A percentile compares a stretch with the other conserved stretches of the same genome.
phyloP scores from a whole-genome alignment of 2,113 vertebrate species.

The Recurvirostra avosetta region DNA sequence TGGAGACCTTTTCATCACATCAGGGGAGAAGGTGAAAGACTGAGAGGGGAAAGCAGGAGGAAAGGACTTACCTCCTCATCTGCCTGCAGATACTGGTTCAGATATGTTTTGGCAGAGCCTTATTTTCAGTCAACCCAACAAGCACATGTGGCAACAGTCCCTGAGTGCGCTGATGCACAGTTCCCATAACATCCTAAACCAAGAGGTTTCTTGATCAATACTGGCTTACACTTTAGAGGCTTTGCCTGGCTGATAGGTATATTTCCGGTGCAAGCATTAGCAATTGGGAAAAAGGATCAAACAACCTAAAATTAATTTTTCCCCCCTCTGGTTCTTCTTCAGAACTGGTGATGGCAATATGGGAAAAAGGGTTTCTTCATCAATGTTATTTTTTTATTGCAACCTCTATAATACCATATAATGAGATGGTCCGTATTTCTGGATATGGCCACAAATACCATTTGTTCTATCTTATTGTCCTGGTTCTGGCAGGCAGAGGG shows the following conservation, averaged over 20 bases:
- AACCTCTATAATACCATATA: not conserved
- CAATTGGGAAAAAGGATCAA: not conserved
- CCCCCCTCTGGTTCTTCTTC: not conserved
- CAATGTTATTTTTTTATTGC: not conserved
- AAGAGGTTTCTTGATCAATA: not conserved
- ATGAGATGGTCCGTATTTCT: not conserved
- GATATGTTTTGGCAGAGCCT: not conserved
- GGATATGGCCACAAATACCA: not conserved
- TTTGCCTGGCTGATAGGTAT: not conserved
- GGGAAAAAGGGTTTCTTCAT: not conserved
- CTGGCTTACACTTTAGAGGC: not conserved
- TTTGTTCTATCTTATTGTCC: not conserved
- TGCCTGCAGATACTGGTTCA: not conserved
- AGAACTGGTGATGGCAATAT: not conserved
- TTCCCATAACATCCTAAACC: not conserved
- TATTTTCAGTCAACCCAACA: not conserved
- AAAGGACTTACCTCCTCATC: not conserved
- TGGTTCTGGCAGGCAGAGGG: not conserved
- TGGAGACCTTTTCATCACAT: not conserved
- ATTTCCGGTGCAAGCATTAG: not conserved
- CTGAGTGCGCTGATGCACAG: not conserved
- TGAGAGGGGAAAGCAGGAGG: not conserved
- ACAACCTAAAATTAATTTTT: not conserved
- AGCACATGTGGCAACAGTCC: not conserved
- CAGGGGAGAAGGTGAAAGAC: not conserved